Percentiles rank a stretch among this genome's conserved stretches.
Evolutionary conservation across 2,888 invertebrate genomes (phyloP).

Genomic region (Temnothorax ravouxi): DNA sequence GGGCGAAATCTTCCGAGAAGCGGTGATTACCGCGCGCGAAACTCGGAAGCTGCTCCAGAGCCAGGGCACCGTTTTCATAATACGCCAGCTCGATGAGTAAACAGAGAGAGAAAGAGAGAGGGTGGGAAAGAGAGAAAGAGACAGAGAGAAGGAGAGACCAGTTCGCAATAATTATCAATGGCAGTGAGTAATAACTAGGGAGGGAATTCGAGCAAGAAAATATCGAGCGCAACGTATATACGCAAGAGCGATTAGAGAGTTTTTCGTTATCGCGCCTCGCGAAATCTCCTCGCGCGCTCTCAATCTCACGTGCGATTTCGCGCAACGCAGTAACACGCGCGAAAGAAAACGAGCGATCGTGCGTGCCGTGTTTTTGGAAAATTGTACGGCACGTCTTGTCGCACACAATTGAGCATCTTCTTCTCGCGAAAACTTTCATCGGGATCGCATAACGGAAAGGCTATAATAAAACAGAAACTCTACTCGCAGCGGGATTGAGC

Average conservation of each 20-base stretch:
- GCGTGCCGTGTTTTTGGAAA: background rate
- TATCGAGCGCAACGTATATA: slow-evolving; percentile 28
- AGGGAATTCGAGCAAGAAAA: slow-evolving; percentile 64
- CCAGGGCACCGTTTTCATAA: slow-evolving; percentile 65
- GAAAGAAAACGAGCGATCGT: background rate
- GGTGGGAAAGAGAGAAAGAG: background rate
- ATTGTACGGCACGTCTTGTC: slow-evolving; percentile 9
- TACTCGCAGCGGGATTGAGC: slow-evolving; percentile 45
- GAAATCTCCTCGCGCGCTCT: slow-evolving; percentile 13
- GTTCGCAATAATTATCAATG: slow-evolving; percentile 67
- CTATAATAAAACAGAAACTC: slow-evolving; percentile 25
- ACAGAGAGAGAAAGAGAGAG: slow-evolving; percentile 16
- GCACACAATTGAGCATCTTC: slow-evolving; percentile 23
- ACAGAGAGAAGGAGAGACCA: slow-evolving; percentile 17
- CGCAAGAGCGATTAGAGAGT: slow-evolving; percentile 40
- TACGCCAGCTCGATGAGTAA: slow-evolving; percentile 18
- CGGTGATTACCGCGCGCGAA: slow-evolving; percentile 74
- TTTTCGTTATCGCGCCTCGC: slow-evolving; percentile 36
- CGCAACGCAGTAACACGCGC: background rate
- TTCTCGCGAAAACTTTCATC: background rate
- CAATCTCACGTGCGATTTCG: slow-evolving; percentile 1
- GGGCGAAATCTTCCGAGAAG: slow-evolving; percentile 77
- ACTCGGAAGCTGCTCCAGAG: slow-evolving; percentile 70
- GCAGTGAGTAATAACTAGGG: slow-evolving; percentile 68
- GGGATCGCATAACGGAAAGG: background rate